These are phyloP conservation scores for Spodoptera frugiperda DNA, from an alignment of 1,140 invertebrate genomes.

Conservation along the genomic window DNA sequence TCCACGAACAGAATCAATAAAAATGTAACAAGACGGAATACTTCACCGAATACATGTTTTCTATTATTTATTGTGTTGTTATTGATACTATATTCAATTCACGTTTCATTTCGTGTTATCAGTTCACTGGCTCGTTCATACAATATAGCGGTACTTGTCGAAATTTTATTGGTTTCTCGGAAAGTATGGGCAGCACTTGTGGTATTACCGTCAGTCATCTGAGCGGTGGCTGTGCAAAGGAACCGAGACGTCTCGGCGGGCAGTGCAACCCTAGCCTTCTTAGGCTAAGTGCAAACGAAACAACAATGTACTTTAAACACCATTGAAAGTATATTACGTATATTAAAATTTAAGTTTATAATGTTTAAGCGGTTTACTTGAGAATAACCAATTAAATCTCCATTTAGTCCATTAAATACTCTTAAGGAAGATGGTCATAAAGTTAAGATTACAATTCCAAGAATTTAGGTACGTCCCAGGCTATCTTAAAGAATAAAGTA, in stretches of 20 bases:
- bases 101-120: constrained; percentile 52
- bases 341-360: too few species aligned
- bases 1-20: background rate
- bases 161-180: constrained; percentile 57
- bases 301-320: background rate
- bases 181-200: constrained; percentile 46
- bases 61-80: constrained; percentile 31
- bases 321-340: too few species aligned
- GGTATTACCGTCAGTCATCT: constrained; percentile 55
- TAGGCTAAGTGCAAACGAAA: constrained; percentile 31
- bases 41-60: constrained; percentile 17
- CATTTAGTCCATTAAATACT: too few species aligned
- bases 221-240: constrained; percentile 42
- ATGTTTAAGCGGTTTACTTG: too few species aligned
- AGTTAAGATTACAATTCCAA: too few species aligned
- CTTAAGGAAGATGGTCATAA: too few species aligned
- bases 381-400: too few species aligned
- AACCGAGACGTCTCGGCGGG: constrained; percentile 56
- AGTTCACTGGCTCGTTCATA: constrained; percentile 53
- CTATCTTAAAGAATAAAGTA: background rate
- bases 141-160: constrained; percentile 44
- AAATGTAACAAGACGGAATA: background rate
- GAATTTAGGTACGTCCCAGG: too few species aligned
- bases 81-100: constrained; percentile 46
- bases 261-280: constrained; percentile 39